Percentiles rank a stretch among this genome's conserved stretches.
Conservation (phyloP, 2,797 vertebrate species). For the Acanthis flammea region DNA sequence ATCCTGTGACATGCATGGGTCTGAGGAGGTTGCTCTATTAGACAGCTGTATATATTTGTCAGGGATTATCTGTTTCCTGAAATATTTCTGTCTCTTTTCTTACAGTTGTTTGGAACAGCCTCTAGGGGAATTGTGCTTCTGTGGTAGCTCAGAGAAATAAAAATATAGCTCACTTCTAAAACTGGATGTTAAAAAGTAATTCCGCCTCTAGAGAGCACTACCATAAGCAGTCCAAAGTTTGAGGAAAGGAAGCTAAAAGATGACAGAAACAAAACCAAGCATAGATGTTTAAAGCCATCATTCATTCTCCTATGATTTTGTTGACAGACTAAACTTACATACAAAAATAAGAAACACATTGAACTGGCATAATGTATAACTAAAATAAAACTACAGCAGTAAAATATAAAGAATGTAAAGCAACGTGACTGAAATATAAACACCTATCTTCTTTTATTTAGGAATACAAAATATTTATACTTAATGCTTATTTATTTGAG, state of each 20-base stretch:
- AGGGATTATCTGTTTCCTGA: constrained; percentile 41
- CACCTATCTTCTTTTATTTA: not conserved
- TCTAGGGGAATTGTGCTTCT: not conserved
- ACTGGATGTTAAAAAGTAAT: constrained; percentile 8
- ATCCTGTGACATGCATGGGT: not conserved
- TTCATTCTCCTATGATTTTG: not conserved
- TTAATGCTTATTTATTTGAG: not conserved
- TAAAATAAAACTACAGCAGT: not conserved
- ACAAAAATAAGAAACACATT: not conserved
- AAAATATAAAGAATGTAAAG: not conserved
- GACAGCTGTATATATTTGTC: constrained; percentile 51
- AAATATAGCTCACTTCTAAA: constrained; percentile 16
- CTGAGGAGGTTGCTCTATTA: constrained; percentile 43
- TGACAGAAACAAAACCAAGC: constrained; percentile 4
- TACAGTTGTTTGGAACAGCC: not conserved
- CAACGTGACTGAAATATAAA: not conserved
- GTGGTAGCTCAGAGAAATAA: constrained; percentile 10
- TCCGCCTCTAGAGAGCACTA: constrained; percentile 1
- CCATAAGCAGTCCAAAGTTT: not conserved
- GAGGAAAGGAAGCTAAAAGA: not conserved
- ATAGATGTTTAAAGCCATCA: not conserved
- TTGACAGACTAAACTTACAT: not conserved
- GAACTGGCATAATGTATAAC: not conserved
- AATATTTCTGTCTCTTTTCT: constrained; percentile 43
- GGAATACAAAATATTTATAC: not conserved